phyloP scores from a whole-genome alignment of 2,888 invertebrate species.

The Nymphalis urticae region DNA sequence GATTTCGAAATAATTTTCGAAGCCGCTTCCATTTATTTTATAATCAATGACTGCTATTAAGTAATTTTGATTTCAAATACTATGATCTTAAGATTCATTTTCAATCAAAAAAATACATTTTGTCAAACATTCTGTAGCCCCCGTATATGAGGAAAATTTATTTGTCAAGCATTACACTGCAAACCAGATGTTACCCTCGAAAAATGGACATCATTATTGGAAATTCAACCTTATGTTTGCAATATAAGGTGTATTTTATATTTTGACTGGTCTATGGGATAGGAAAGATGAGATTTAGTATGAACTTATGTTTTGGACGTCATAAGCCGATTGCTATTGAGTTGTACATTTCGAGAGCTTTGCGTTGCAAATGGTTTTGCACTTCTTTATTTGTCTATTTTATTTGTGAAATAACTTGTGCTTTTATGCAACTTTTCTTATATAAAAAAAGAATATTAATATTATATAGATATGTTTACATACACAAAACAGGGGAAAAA shows the following conservation, averaged over 20 bases:
- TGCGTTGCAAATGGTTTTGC: constrained; percentile 30
- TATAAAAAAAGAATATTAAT: background rate
- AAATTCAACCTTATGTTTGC: constrained; percentile 21
- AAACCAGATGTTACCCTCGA: constrained; percentile 55
- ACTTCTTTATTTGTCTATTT: constrained; percentile 15
- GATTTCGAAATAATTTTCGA: background rate
- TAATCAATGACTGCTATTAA: constrained; percentile 5
- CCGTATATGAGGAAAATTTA: constrained; percentile 47
- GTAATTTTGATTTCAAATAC: constrained; percentile 10
- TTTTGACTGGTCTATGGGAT: constrained; percentile 10
- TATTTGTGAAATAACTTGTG: background rate
- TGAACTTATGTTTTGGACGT: constrained; percentile 60
- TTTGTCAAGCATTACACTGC: constrained; percentile 67
- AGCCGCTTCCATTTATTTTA: constrained; percentile 4
- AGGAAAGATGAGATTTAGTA: constrained; percentile 46
- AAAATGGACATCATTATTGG: constrained; percentile 30
- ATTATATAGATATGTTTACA: background rate
- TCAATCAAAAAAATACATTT: constrained; percentile 11
- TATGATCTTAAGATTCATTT: constrained; percentile 19
- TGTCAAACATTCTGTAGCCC: constrained; percentile 40
- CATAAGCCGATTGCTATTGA: constrained; percentile 62
- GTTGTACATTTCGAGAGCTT: constrained; percentile 44
- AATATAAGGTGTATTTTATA: constrained; percentile 5
- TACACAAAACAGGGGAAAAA: background rate
- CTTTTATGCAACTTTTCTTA: background rate